phyloP scores from a whole-genome alignment of 2,113 vertebrate genomes.

The Ageneiosus marmoratus region DNA sequence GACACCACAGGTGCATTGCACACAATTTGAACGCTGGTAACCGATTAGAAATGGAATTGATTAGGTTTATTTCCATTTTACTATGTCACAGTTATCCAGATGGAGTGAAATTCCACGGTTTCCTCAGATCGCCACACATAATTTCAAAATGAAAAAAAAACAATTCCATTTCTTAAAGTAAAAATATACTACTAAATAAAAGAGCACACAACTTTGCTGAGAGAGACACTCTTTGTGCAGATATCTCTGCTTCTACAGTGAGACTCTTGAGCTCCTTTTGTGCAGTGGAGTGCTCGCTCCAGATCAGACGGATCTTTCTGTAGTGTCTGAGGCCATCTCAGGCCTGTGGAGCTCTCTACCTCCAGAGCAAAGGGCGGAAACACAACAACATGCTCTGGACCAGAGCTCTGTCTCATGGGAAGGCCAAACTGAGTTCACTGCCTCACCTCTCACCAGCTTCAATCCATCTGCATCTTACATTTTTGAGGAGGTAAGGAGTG shows the following conservation, averaged over 20 bases:
- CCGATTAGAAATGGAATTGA: not conserved
- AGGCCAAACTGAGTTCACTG: not conserved
- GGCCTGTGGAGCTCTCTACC: slow-evolving; percentile 79
- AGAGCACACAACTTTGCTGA: not conserved
- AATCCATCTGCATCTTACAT: slow-evolving; percentile 70
- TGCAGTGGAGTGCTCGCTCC: slow-evolving; percentile 66
- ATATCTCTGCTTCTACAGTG: slow-evolving; percentile 82
- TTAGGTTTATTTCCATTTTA: not conserved
- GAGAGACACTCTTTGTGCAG: slow-evolving; percentile 58
- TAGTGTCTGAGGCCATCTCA: slow-evolving; percentile 80
- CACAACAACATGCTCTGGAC: slow-evolving; percentile 66
- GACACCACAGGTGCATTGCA: not conserved
- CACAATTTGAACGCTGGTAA: not conserved
- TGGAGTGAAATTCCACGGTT: not conserved
- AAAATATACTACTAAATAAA: not conserved
- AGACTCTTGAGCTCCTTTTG: slow-evolving; percentile 75
- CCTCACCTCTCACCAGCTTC: slow-evolving; percentile 66
- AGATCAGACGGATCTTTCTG: slow-evolving; percentile 67
- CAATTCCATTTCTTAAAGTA: not conserved
- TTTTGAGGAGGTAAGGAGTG: slow-evolving; percentile 72
- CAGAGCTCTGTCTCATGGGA: slow-evolving; percentile 19
- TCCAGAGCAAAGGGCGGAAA: slow-evolving; percentile 68
- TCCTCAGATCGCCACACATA: not conserved
- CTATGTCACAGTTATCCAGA: not conserved
- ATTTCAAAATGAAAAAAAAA: not conserved